phyloP scores from a whole-genome alignment of 2,113 vertebrate species.

The Bubo blakistoni region DNA sequence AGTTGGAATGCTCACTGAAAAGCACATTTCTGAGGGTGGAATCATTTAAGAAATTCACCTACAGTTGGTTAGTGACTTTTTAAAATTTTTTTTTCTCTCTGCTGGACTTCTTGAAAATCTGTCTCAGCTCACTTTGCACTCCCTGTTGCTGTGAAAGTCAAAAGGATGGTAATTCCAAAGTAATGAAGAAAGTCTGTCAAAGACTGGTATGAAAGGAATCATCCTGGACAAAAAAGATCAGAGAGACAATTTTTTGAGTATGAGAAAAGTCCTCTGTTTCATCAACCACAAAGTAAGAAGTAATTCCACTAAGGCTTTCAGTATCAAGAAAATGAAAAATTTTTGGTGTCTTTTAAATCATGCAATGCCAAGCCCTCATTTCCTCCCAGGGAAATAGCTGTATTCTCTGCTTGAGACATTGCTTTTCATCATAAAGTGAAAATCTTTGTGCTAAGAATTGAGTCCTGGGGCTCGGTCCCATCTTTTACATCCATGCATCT shows the following conservation, averaged over 20 bases:
- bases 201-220: background rate
- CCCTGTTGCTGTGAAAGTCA: background rate
- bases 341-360: background rate
- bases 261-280: background rate
- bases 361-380: background rate
- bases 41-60: background rate
- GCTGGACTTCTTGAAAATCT: background rate
- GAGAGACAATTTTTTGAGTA: background rate
- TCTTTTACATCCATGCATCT: background rate
- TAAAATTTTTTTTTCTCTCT: background rate
- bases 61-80: background rate
- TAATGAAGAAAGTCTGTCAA: background rate
- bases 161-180: background rate
- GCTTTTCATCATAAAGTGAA: background rate
- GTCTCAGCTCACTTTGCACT: background rate
- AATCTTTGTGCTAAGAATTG: background rate
- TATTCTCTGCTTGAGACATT: background rate
- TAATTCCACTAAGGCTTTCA: background rate
- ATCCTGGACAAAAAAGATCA: background rate
- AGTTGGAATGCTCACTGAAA: background rate
- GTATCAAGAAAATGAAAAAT: background rate
- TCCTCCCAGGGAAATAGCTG: background rate
- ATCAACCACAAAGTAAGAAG: background rate
- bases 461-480: background rate
- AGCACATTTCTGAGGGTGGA: background rate